phyloP scores from a whole-genome alignment of 2,797 vertebrate genomes.

The Micrastur ruficollis region DNA sequence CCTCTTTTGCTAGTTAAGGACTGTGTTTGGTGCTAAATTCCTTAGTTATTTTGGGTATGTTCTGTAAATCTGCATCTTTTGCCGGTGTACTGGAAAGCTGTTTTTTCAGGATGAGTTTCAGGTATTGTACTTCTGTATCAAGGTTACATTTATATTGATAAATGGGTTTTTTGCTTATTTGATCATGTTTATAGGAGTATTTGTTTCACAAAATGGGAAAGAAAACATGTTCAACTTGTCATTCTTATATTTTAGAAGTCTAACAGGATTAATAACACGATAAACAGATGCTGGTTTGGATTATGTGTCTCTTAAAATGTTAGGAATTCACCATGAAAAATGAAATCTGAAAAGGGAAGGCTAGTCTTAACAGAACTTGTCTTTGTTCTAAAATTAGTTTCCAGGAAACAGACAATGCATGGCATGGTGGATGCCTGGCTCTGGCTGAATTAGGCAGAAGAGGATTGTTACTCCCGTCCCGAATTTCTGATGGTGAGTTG shows the following conservation, averaged over 20 bases:
- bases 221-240: not conserved
- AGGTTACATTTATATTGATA: not conserved
- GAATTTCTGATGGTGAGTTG: slow-evolving; percentile 87
- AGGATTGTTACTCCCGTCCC: slow-evolving; percentile 90
- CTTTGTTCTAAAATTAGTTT: slow-evolving; percentile 77
- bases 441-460: slow-evolving; percentile 93
- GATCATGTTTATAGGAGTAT: not conserved
- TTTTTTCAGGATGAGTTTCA: not conserved
- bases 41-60: not conserved
- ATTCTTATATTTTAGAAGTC: not conserved
- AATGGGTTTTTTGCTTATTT: not conserved
- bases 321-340: not conserved
- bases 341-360: not conserved
- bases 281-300: not conserved
- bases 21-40: not conserved
- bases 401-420: slow-evolving; percentile 91
- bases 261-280: not conserved
- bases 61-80: not conserved
- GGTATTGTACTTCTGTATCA: not conserved
- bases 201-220: not conserved
- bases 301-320: not conserved
- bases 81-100: not conserved
- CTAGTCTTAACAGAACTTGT: not conserved
- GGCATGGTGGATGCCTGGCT: slow-evolving; percentile 96
- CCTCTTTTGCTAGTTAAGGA: not conserved